Evolutionary conservation across 92 coral and sea anemone genomes (phyloP), one percentile per base, ranked within the genome.

Genomic region (Montipora capitata): DNA sequence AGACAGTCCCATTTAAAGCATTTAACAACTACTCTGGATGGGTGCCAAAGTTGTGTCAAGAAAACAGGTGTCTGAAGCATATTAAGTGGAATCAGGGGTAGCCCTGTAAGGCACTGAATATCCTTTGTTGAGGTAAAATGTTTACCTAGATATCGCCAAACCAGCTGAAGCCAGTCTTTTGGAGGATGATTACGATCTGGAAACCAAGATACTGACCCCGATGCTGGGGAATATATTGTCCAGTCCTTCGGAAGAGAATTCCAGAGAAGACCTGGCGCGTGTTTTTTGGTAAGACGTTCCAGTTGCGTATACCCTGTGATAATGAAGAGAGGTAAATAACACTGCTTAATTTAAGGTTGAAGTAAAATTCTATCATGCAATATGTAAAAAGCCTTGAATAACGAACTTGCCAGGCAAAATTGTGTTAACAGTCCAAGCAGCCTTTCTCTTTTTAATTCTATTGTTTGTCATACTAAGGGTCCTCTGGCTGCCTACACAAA

Each of bases 141-240:
- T 54, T 54, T 44, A 43, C 20, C 65, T 7, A 96, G 91, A 85
- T 95, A 96, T 63, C 40, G 6, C 99, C 99, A 96, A 48, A 96
- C 67, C 15, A 77, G 84, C 68, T 89, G 71, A 11, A 96, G 59
- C 99, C 99, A 96, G n/a, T 62, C 89, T 52, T 68, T 65, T 3
- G 99, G 87, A 52, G 98, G 99, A 83, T 96, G 94, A 10, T 86
- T 72, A 10, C 61, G 44, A n/a, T 73, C 87, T 4, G 92, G 93
- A 68, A 81, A 73, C 99, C 99, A 96, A 1, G 54, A 80, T 14
- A 94, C 94, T 6, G 76, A 56, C n/a, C 74, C 1, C 0, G 6
- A 5, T 5, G 51, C 51, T 45, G 9, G 0, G 51, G 6, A 49
- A 10, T 73, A 77, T 7, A 79, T 49, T 39, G 17, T 72, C 93